Evolutionary conservation across 1,140 invertebrate genomes (phyloP).

Genomic region (Drosophila ficusphila): DNA sequence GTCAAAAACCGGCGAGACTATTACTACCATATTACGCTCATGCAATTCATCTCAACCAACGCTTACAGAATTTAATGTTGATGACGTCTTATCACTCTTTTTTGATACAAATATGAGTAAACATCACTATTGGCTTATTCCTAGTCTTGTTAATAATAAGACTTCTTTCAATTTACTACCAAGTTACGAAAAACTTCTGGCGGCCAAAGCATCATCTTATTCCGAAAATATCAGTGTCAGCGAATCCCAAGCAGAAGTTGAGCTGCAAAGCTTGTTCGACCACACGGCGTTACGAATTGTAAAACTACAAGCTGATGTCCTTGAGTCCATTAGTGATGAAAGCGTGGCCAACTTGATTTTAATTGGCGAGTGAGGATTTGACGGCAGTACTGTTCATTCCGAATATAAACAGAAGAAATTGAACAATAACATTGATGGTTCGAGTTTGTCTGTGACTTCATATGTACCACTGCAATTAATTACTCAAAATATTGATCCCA

Average conservation of each 20-base stretch:
- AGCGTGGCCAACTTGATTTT: background rate
- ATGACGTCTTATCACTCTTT: slow-evolving; percentile 9
- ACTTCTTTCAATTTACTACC: background rate
- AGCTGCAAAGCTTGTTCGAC: background rate
- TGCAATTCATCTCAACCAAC: background rate
- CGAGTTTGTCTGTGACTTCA: background rate
- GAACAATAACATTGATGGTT: background rate
- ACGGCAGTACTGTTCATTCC: background rate
- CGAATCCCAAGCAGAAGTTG: no score
- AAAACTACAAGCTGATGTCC: background rate
- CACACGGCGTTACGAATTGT: background rate
- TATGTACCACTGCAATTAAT: slow-evolving; percentile 1
- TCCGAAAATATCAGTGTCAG: background rate
- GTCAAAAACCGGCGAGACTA: background rate
- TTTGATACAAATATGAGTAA: slow-evolving; percentile 6
- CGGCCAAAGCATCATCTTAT: background rate
- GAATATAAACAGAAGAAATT: background rate
- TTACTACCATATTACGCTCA: background rate
- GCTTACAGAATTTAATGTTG: slow-evolving; percentile 1
- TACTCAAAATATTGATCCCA: background rate
- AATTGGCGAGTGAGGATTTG: background rate
- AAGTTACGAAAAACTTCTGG: background rate
- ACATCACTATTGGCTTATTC: slow-evolving; percentile 2
- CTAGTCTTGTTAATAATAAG: background rate
- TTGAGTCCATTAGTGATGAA: background rate